These are phyloP conservation scores for Cerceris rybyensis DNA, from an alignment of 2,888 invertebrate genomes.

Conservation along the genomic window DNA sequence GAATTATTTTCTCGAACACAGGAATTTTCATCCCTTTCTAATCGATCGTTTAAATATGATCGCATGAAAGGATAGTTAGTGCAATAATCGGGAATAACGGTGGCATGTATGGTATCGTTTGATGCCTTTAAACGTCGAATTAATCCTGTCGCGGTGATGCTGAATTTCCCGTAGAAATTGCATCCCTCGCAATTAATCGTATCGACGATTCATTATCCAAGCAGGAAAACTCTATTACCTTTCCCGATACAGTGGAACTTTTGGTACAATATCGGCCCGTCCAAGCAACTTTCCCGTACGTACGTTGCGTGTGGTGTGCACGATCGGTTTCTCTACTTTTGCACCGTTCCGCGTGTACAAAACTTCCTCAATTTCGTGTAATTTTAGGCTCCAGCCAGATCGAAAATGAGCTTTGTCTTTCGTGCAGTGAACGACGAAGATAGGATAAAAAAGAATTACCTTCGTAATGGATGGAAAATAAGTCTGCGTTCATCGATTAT, in stretches of 20 bases:
- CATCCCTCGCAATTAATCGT: conserved; percentile 49
- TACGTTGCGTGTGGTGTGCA: background rate
- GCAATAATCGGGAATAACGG: conserved; percentile 9
- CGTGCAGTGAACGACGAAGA: background rate
- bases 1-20: no score
- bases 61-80: background rate
- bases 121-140: conserved; percentile 35
- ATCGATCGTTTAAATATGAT: background rate
- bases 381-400: conserved; percentile 3
- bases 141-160: conserved; percentile 29
- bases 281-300: conserved; percentile 39
- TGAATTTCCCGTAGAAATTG: conserved; percentile 49
- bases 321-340: conserved; percentile 6
- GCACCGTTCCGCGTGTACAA: background rate
- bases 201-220: conserved; percentile 57
- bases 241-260: conserved; percentile 39
- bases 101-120: background rate
- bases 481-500: conserved; percentile 11
- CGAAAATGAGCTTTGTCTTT: conserved; percentile 9
- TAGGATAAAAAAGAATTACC: background rate
- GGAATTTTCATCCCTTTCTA: no score
- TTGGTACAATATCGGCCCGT: conserved; percentile 11
- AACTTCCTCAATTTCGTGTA: conserved; percentile 25
- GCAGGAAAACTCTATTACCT: conserved; percentile 57
- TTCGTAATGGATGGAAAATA: conserved; percentile 1